Percentiles rank a stretch among this genome's conserved stretches.
phyloP scores from a whole-genome alignment of 2,797 vertebrate genomes.

The Coracias cyanogaster region DNA sequence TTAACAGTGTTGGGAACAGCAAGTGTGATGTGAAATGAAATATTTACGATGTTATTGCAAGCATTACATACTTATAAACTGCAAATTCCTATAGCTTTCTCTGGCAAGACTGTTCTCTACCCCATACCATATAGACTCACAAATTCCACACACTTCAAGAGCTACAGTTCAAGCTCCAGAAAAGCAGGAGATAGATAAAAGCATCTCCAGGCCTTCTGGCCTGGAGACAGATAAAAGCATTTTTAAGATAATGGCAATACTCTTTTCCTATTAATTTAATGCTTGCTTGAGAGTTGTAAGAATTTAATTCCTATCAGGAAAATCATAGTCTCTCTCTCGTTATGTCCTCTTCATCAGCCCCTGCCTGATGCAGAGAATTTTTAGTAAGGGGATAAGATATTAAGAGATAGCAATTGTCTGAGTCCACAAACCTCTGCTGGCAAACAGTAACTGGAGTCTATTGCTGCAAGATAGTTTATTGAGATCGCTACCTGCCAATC shows the following conservation, averaged over 20 bases:
- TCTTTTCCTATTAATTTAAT: background rate
- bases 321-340: background rate
- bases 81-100: constrained; percentile 36
- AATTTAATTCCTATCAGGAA: background rate
- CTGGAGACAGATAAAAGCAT: background rate
- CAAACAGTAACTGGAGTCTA: background rate
- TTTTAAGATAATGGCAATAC: background rate
- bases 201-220: background rate
- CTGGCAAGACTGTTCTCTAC: constrained; percentile 15
- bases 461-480: background rate
- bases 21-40: constrained; percentile 58
- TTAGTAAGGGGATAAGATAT: background rate
- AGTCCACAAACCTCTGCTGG: background rate
- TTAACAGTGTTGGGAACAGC: constrained; percentile 31
- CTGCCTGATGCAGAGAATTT: background rate
- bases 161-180: background rate
- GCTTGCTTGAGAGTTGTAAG: background rate
- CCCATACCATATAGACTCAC: background rate
- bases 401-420: background rate
- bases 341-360: background rate
- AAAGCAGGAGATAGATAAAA: background rate
- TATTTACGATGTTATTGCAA: constrained; percentile 73
- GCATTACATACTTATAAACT: constrained; percentile 14
- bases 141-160: background rate
- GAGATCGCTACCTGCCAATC: background rate